A percentile compares a stretch with the other conserved stretches of the same genome.
Conservation (phyloP, 2,113 vertebrate species). For the Alligator mississippiensis region DNA sequence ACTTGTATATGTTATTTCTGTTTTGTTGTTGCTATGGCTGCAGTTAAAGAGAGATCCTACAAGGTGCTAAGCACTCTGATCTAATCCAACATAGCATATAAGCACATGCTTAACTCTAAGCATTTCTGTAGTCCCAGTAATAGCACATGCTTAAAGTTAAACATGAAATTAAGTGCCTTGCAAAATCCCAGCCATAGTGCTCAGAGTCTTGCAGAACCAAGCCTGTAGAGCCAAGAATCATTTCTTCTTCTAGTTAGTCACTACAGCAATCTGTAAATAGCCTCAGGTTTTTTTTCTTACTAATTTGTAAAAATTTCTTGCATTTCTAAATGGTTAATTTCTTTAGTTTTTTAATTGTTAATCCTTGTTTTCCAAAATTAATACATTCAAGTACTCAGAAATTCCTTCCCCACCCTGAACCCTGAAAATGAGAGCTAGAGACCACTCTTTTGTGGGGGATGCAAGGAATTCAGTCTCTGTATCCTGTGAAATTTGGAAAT, state of each 20-base stretch:
- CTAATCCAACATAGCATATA: neutral
- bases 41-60: neutral
- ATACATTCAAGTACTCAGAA: neutral
- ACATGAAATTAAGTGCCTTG: neutral
- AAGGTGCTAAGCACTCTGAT: neutral
- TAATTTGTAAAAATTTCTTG: neutral
- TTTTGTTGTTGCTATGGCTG: neutral
- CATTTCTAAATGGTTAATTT: constrained; percentile 16
- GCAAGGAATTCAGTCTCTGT: neutral
- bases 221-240: neutral
- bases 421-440: neutral
- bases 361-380: neutral
- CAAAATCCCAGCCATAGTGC: neutral
- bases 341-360: neutral
- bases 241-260: neutral
- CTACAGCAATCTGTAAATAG: neutral
- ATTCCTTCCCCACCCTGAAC: neutral
- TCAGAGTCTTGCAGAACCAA: neutral
- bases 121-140: neutral
- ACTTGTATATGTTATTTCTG: neutral
- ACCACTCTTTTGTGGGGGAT: constrained; percentile 18
- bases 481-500: neutral
- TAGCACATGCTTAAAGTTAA: neutral
- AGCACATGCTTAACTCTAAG: neutral
- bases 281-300: neutral